Evolutionary conservation across 2,113 vertebrate genomes (phyloP).

Genomic region (Rutilus rutilus): DNA sequence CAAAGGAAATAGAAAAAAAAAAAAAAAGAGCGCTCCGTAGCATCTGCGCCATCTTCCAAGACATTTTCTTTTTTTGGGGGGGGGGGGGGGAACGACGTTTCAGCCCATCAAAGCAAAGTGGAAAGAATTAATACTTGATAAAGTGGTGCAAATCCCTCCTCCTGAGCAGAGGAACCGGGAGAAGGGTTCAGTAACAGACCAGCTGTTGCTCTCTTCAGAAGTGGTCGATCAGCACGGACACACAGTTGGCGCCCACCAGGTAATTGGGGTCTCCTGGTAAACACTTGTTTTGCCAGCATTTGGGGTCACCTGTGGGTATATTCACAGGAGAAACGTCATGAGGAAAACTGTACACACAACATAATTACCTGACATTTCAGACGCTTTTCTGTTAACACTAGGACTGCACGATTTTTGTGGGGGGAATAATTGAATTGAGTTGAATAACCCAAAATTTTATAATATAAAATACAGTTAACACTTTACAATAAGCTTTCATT

Average conservation of each 20-base stretch:
- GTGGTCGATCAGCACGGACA: conserved; percentile 99
- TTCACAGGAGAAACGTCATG: neutral
- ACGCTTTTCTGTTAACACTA: neutral
- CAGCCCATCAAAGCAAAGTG: conserved; percentile 53
- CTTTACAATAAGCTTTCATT: no score
- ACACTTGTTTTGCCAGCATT: conserved; percentile 99
- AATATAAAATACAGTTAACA: no score
- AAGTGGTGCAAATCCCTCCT: conserved; percentile 74
- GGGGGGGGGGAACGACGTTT: conserved; percentile 65
- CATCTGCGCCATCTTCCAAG: conserved; percentile 58
- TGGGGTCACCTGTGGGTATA: conserved; percentile 86
- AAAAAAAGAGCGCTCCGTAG: conserved; percentile 29
- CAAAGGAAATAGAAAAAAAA: conserved; percentile 62
- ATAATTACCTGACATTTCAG: neutral
- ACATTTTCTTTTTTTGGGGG: conserved; percentile 26
- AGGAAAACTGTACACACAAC: conserved; percentile 42
- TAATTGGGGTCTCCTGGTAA: conserved; percentile 99
- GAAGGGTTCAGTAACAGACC: conserved; percentile 81
- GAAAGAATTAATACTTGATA: conserved; percentile 80
- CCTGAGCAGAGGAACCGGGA: conserved; percentile 54
- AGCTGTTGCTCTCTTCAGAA: conserved; percentile 90
- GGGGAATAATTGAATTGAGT: no score
- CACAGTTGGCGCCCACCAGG: conserved; percentile 98
- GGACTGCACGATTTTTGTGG: neutral
- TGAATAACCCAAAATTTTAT: no score